phyloP scores from a whole-genome alignment of 1,140 invertebrate genomes.

The Drosophila melanica region DNA sequence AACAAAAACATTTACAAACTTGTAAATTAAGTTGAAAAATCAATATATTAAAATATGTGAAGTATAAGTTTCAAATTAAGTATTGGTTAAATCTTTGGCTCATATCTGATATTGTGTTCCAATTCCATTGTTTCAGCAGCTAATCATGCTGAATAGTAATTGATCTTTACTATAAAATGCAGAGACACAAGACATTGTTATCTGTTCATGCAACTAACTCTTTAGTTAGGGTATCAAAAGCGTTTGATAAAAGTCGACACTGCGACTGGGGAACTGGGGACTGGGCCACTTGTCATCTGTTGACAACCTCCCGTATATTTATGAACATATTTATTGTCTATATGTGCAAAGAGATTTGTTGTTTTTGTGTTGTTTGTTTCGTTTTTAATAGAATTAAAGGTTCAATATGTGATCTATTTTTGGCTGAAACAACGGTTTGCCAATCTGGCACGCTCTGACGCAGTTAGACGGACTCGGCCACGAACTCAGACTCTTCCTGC shows the following conservation, averaged over 20 bases:
- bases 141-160: too few species aligned
- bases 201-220: neutral
- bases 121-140: neutral
- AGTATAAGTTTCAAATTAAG: neutral
- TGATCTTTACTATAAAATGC: too few species aligned
- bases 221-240: conserved; percentile 9
- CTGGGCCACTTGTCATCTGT: conserved; percentile 17
- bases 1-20: too few species aligned
- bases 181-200: too few species aligned
- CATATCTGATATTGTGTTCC: neutral
- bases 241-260: conserved; percentile 7
- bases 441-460: conserved; percentile 20
- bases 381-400: conserved; percentile 40
- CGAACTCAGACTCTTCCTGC: neutral
- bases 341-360: neutral
- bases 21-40: too few species aligned
- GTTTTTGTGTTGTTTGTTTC: conserved; percentile 8
- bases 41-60: neutral
- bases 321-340: conserved; percentile 10
- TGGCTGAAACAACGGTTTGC: conserved; percentile 25
- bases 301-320: conserved; percentile 8
- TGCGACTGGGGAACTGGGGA: conserved; percentile 4
- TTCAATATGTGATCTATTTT: conserved; percentile 48
- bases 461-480: conserved; percentile 15
- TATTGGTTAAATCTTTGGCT: neutral